A percentile compares a stretch with the other conserved stretches of the same genome.
phyloP scores from a whole-genome alignment of 2,888 invertebrate species.

The Amphiduros pacificus region DNA sequence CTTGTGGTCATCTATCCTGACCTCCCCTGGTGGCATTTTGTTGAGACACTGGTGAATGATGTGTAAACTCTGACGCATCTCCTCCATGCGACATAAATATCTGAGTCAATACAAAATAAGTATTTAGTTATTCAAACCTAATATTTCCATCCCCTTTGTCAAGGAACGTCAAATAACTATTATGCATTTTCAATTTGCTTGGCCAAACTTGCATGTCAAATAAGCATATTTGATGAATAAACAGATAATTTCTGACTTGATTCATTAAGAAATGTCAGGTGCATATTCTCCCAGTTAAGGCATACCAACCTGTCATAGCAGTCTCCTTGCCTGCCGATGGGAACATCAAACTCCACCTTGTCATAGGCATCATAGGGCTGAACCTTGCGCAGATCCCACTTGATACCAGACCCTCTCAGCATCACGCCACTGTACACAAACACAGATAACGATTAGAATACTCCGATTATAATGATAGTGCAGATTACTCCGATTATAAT shows the following conservation, averaged over 20 bases:
- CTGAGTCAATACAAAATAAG: slow-evolving; percentile 60
- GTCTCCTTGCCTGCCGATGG: slow-evolving; percentile 92
- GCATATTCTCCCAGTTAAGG: too few relatives aligned
- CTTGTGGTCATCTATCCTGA: slow-evolving; percentile 94
- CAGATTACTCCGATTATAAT: too few relatives aligned
- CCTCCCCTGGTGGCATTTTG: slow-evolving; percentile 93
- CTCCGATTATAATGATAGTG: too few relatives aligned
- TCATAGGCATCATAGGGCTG: slow-evolving; percentile 98
- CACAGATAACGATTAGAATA: neutral
- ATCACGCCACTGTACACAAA: slow-evolving; percentile 87
- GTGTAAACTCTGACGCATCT: slow-evolving; percentile 87
- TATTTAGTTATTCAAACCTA: too few relatives aligned
- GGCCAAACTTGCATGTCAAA: too few relatives aligned
- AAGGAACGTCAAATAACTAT: too few relatives aligned
- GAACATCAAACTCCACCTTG: slow-evolving; percentile 92
- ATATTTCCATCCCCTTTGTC: too few relatives aligned
- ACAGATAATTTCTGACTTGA: too few relatives aligned
- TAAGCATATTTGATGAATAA: too few relatives aligned
- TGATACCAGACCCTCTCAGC: slow-evolving; percentile 96
- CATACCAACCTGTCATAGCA: slow-evolving; percentile 96
- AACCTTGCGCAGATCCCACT: slow-evolving; percentile 95
- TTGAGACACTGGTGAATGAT: slow-evolving; percentile 97
- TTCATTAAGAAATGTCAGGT: too few relatives aligned
- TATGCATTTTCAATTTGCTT: too few relatives aligned
- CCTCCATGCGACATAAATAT: slow-evolving; percentile 73